phyloP scores from a whole-genome alignment of 2,113 vertebrate genomes.

The Tichodroma muraria region DNA sequence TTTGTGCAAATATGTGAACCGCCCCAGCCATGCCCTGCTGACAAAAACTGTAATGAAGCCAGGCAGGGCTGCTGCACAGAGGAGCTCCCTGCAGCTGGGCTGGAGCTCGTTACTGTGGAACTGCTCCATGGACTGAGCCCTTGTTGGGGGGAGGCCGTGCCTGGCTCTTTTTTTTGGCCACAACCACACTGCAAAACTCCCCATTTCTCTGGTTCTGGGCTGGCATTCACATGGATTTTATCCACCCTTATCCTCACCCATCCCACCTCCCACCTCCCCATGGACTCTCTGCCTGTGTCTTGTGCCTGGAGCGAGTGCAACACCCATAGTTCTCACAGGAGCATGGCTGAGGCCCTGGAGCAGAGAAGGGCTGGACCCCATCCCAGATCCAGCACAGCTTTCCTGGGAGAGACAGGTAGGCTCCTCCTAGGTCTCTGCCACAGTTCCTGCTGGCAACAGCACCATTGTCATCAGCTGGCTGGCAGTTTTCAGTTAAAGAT shows the following conservation, averaged over 20 bases:
- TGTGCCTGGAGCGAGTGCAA: fast-evolving
- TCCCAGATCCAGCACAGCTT: background rate
- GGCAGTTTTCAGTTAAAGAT: background rate
- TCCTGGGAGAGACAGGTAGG: background rate
- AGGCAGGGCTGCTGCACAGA: background rate
- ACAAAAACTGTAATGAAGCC: constrained; percentile 21
- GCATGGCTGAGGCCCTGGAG: background rate
- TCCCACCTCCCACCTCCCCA: background rate
- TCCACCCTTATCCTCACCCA: fast-evolving
- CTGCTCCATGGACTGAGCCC: background rate
- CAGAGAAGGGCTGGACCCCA: background rate
- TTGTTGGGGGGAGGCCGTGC: background rate
- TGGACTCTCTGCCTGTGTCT: fast-evolving
- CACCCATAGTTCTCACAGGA: background rate
- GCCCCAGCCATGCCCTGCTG: background rate
- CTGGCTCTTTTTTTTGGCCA: background rate
- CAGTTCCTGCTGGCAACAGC: background rate
- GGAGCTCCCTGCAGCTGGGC: background rate
- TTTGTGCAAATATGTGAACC: constrained; percentile 56
- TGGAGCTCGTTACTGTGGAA: background rate
- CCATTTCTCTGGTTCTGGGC: background rate
- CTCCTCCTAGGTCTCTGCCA: background rate
- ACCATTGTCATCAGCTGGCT: background rate
- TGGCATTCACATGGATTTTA: background rate
- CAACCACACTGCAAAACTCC: fast-evolving